Percentiles rank a stretch among this genome's conserved stretches.
Conservation (phyloP, 2,888 invertebrate species). For the Alcis repandata region DNA sequence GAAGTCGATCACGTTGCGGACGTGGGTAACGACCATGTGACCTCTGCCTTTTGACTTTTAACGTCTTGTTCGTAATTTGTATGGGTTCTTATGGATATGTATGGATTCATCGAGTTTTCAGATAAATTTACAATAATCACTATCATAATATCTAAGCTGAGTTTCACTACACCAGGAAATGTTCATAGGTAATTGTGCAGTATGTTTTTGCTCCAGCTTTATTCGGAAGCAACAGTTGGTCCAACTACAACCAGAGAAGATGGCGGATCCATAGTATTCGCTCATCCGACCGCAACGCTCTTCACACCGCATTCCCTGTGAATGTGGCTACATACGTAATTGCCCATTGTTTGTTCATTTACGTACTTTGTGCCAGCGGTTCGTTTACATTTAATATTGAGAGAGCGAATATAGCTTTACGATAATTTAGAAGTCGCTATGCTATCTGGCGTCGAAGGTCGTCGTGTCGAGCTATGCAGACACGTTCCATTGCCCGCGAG, state of each 20-base stretch:
- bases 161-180: not conserved
- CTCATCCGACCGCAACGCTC: slow-evolving; percentile 46
- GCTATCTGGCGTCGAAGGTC: slow-evolving; percentile 41
- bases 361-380: slow-evolving; percentile 25
- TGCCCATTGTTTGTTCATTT: slow-evolving; percentile 47
- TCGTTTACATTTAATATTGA: slow-evolving; percentile 29
- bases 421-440: slow-evolving; percentile 37
- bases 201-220: slow-evolving; percentile 1
- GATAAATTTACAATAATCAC: not conserved
- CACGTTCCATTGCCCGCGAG: slow-evolving; percentile 35
- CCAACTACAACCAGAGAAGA: slow-evolving; percentile 32
- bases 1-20: slow-evolving; percentile 17
- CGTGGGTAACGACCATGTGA: slow-evolving; percentile 52
- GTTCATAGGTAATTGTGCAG: not conserved
- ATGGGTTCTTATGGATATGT: slow-evolving; percentile 41
- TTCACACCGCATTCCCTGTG: slow-evolving; percentile 51
- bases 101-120: slow-evolving; percentile 45
- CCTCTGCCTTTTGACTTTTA: slow-evolving; percentile 65
- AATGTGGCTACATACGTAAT: slow-evolving; percentile 44
- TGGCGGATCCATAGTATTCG: slow-evolving; percentile 43
- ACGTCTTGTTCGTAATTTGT: slow-evolving; percentile 51
- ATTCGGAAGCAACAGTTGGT: slow-evolving; percentile 34
- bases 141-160: not conserved
- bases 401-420: slow-evolving; percentile 27
- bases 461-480: slow-evolving; percentile 26